Evolutionary conservation across 2,797 vertebrate genomes (phyloP).

Genomic region (Syngnathus rostellatus): DNA sequence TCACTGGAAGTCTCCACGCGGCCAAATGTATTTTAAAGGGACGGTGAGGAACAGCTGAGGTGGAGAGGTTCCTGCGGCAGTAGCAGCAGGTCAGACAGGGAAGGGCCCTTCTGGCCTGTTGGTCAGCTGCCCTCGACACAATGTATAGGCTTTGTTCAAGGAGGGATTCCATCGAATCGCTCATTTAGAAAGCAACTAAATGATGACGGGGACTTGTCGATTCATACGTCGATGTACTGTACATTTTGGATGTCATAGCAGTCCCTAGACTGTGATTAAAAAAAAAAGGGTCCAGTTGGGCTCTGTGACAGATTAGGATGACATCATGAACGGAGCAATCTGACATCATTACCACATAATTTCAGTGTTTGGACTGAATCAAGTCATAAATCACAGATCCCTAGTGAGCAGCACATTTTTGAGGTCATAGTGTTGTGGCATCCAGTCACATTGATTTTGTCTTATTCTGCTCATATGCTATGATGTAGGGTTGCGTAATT

Average conservation of each 20-base stretch:
- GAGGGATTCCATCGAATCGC: neutral
- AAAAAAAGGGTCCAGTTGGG: neutral
- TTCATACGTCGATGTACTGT: neutral
- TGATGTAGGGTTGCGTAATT: neutral
- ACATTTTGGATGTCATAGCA: neutral
- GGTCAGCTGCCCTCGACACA: constrained; percentile 52
- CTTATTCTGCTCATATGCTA: neutral
- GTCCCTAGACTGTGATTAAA: neutral
- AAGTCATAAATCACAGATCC: neutral
- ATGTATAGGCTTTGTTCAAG: neutral
- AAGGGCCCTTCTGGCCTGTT: constrained; percentile 40
- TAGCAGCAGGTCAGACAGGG: constrained; percentile 51
- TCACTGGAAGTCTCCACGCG: neutral
- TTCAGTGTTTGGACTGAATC: neutral
- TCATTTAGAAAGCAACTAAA: neutral
- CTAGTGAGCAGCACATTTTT: neutral
- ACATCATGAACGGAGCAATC: neutral
- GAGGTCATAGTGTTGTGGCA: neutral
- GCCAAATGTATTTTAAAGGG: neutral
- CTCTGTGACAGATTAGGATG: neutral
- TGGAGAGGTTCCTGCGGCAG: constrained; percentile 42
- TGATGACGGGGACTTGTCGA: neutral
- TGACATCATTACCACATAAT: constrained; percentile 8
- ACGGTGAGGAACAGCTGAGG: constrained; percentile 43
- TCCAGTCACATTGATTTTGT: neutral